A percentile compares a stretch with the other conserved stretches of the same genome.
These are phyloP conservation scores for Itoplectis maculator DNA, from an alignment of 2,888 invertebrate genomes.

Conservation along the genomic window DNA sequence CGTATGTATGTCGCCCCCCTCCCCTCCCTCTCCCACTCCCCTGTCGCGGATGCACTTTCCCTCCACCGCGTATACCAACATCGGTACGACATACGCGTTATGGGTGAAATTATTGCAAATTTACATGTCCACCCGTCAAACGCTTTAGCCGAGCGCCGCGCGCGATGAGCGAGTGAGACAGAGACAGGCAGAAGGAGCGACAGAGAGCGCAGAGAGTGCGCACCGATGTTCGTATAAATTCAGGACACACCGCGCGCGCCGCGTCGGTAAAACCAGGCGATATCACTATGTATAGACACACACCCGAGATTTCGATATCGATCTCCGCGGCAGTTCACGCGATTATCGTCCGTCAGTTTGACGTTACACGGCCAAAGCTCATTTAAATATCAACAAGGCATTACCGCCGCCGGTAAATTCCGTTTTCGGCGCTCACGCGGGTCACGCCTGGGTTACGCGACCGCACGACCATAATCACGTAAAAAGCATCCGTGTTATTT, in stretches of 20 bases:
- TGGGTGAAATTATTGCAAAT: constrained; percentile 67
- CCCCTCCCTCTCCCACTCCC: too few relatives aligned
- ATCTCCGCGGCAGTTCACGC: constrained; percentile 26
- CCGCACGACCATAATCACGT: background rate
- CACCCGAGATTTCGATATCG: constrained; percentile 50
- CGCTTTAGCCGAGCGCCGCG: constrained; percentile 50
- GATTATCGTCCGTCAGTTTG: constrained; percentile 45
- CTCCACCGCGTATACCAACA: constrained; percentile 36
- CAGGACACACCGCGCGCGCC: background rate
- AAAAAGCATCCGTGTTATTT: constrained; percentile 35
- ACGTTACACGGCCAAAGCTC: constrained; percentile 36
- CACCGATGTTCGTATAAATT: constrained; percentile 18
- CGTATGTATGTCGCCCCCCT: constrained; percentile 11
- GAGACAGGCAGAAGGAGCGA: too few relatives aligned
- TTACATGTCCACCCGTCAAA: constrained; percentile 64
- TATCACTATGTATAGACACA: constrained; percentile 7
- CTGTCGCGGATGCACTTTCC: constrained; percentile 38
- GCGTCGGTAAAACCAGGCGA: background rate
- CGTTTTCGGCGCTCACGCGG: constrained; percentile 19
- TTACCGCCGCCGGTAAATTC: constrained; percentile 59
- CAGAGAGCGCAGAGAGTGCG: background rate
- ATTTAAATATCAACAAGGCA: constrained; percentile 65
- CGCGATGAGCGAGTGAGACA: background rate
- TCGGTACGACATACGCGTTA: constrained; percentile 58
- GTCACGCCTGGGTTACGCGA: too few relatives aligned